Conservation (phyloP, 2,888 invertebrate species). For the Eupithecia tripunctaria region DNA sequence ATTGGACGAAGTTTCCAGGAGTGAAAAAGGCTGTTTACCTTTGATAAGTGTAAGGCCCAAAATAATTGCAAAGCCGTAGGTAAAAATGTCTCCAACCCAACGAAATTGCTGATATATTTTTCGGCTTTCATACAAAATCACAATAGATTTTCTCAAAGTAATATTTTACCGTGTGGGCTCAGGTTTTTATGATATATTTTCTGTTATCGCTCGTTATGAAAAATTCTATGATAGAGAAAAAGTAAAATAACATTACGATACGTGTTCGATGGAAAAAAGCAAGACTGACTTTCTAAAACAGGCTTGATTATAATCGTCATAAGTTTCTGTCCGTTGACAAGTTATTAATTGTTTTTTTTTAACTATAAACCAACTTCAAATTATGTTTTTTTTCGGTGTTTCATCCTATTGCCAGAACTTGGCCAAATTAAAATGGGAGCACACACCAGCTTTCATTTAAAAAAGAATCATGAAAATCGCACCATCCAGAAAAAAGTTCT, state of each 20-base stretch:
- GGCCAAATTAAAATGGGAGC: too few relatives aligned
- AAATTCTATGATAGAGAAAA: slow-evolving; percentile 1
- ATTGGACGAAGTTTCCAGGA: background rate
- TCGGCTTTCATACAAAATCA: slow-evolving; percentile 7
- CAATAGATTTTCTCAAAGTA: slow-evolving; percentile 16
- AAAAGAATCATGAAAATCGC: too few relatives aligned
- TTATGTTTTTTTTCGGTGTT: too few relatives aligned
- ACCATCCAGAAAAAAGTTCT: too few relatives aligned
- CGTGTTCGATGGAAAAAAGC: background rate
- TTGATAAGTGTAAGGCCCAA: background rate
- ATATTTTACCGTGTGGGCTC: slow-evolving; percentile 1
- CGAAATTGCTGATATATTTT: background rate
- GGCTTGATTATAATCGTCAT: background rate
- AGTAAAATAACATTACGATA: background rate
- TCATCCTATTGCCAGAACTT: too few relatives aligned
- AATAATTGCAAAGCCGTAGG: background rate
- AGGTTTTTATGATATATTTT: slow-evolving; percentile 9
- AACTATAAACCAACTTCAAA: too few relatives aligned
- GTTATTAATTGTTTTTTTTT: too few relatives aligned
- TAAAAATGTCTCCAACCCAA: background rate
- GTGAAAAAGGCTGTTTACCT: background rate
- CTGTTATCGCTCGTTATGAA: slow-evolving; percentile 1
- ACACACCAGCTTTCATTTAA: too few relatives aligned
- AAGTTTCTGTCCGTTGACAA: too few relatives aligned
- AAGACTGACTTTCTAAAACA: background rate